phyloP scores from a whole-genome alignment of 2,888 invertebrate genomes.

The Cynaeus angustus region DNA sequence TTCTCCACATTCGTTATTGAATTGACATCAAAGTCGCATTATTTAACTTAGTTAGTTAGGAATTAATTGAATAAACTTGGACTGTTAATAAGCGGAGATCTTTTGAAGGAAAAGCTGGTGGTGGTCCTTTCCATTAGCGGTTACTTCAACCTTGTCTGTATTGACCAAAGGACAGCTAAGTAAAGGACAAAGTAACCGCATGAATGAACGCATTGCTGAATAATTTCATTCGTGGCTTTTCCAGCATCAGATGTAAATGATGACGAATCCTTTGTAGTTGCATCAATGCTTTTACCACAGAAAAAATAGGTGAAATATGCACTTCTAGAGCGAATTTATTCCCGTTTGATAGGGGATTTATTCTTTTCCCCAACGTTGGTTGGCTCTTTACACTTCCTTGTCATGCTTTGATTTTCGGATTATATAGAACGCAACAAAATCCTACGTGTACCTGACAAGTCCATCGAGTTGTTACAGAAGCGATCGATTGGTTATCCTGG shows the following conservation, averaged over 20 bases:
- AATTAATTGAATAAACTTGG: conserved; percentile 23
- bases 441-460: conserved; percentile 43
- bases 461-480: conserved; percentile 36
- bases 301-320: conserved; percentile 5
- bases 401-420: conserved; percentile 43
- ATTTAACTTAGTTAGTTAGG: conserved; percentile 14
- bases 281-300: conserved; percentile 23
- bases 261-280: conserved; percentile 35
- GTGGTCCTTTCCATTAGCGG: conserved; percentile 50
- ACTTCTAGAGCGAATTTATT: conserved; percentile 25
- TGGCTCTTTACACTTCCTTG: conserved; percentile 39
- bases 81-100: conserved; percentile 26
- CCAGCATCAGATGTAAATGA: conserved; percentile 36
- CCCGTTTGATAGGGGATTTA: conserved; percentile 32
- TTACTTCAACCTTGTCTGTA: conserved; percentile 45
- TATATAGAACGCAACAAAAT: conserved; percentile 37
- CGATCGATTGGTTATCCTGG: conserved; percentile 41
- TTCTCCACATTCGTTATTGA: not conserved
- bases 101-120: conserved; percentile 33
- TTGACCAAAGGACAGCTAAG: conserved; percentile 50
- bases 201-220: conserved; percentile 45
- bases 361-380: conserved; percentile 16
- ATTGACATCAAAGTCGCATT: conserved; percentile 15
- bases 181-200: conserved; percentile 54
- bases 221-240: conserved; percentile 51